Conservation (phyloP, 2,888 invertebrate species). For the Globia sparganii region DNA sequence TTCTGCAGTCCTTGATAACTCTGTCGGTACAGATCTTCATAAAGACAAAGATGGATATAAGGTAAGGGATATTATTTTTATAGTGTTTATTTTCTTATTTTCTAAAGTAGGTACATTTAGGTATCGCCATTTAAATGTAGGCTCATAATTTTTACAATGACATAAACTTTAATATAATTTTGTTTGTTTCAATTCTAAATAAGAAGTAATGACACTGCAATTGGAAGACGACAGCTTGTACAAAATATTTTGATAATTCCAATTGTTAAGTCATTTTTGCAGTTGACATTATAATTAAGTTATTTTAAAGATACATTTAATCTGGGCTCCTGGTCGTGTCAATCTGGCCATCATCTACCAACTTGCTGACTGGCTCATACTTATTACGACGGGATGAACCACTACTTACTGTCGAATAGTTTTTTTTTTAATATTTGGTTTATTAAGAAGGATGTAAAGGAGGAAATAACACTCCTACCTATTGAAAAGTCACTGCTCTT, state of each 20-base stretch:
- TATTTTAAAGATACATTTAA: not conserved
- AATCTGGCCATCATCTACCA: not conserved
- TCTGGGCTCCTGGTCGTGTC: not conserved
- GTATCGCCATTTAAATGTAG: not conserved
- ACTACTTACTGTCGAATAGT: not conserved
- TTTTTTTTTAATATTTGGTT: not conserved
- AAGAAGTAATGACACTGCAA: not conserved
- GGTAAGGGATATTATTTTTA: conserved; percentile 74
- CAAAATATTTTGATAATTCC: not conserved
- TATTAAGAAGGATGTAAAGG: not conserved
- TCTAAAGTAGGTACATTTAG: not conserved
- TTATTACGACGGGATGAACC: not conserved
- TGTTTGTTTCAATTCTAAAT: not conserved
- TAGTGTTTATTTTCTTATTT: not conserved
- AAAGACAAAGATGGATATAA: conserved; percentile 94
- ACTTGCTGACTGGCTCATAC: not conserved
- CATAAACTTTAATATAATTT: not conserved
- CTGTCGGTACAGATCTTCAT: conserved; percentile 90
- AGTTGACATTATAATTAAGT: not conserved
- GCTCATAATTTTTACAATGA: not conserved
- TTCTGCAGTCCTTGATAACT: conserved; percentile 89
- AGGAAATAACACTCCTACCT: not conserved
- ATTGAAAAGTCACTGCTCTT: not conserved
- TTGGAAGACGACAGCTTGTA: not conserved
- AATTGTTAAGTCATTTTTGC: not conserved